Evolutionary conservation across 1,140 invertebrate genomes (phyloP), one percentile per base, ranked within the genome.

Genomic region (Pogonomyrmex californicus): DNA sequence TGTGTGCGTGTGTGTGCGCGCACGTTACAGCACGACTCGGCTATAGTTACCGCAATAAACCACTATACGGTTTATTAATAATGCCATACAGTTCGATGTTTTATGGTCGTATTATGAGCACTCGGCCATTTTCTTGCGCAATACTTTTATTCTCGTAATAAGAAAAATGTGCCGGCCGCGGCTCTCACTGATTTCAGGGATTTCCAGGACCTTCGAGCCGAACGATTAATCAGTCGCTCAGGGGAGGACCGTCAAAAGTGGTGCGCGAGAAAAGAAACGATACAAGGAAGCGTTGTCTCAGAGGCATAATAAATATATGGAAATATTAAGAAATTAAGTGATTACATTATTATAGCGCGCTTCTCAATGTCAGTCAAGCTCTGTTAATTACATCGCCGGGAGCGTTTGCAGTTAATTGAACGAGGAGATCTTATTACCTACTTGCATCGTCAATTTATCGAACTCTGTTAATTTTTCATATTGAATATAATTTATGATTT

Each of bases 21-120:
- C 56, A 58, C 60, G 75, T 78, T 66, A 66, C 63, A 75, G 60
- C 82, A 77, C 85, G 68, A 85, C 49, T 73, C 30, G 60, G 85
- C 87, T 91, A 91, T 91, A 90, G 88, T 93, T 87, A 89, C 89
- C 85, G 91, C 91, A 92, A 93, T 92, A 91, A 92, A 91, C 91
- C 90, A 86, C 79, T 87, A 78, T 91, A 91, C 88, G 89, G 90
- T 94, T 94, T 94, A 94, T 94, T 94, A 94, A 94, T 95, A 94
- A 95, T 94, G 91, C 90, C 89, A 86, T 87, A 87, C 87, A 88
- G 86, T 91, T 93, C 87, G 91, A 93, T 91, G 92, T 94, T 94
- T 94, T 94, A 94, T 88, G 86, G 79, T 88, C 92, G 90, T 93
- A 93, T 92, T 92, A 90, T 88, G 92, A 91, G 90, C 86, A 88